Evolutionary conservation across 2,888 invertebrate genomes (phyloP).

Genomic region (Lucinisca nassula): DNA sequence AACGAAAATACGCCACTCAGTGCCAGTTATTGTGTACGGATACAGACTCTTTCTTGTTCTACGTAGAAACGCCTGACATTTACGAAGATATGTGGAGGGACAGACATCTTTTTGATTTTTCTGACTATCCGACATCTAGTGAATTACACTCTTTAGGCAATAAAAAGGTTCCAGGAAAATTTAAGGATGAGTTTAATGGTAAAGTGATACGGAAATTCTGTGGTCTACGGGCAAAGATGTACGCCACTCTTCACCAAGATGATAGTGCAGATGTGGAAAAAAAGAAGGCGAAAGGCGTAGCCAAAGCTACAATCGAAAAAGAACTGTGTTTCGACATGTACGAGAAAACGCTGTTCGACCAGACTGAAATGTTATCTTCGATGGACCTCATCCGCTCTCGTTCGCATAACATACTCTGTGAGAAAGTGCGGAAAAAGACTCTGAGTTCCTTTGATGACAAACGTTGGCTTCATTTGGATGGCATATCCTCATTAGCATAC

Average conservation of each 20-base stretch:
- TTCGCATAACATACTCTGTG: not conserved
- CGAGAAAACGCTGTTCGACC: not conserved
- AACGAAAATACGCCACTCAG: not conserved
- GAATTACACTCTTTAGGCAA: not conserved
- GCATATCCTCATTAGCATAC: not conserved
- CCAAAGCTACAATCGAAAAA: not conserved
- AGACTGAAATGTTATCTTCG: constrained; percentile 3
- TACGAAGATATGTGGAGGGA: constrained; percentile 8
- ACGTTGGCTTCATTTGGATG: not conserved
- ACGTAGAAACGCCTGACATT: constrained; percentile 1
- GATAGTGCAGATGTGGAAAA: not conserved
- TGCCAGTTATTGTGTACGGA: not conserved
- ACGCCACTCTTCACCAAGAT: not conserved
- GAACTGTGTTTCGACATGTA: not conserved
- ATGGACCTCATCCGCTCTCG: constrained; percentile 12
- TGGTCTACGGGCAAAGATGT: not conserved
- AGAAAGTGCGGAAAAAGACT: not conserved
- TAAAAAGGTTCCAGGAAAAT: constrained; percentile 9
- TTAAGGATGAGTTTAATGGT: not conserved
- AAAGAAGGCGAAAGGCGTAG: no score
- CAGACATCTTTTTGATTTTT: not conserved
- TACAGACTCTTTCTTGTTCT: constrained; percentile 4
- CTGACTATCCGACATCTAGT: not conserved
- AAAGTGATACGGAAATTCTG: not conserved
- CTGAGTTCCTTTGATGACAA: constrained; percentile 9